phyloP scores from a whole-genome alignment of 2,113 vertebrate genomes.

The Myiagra hebetior region DNA sequence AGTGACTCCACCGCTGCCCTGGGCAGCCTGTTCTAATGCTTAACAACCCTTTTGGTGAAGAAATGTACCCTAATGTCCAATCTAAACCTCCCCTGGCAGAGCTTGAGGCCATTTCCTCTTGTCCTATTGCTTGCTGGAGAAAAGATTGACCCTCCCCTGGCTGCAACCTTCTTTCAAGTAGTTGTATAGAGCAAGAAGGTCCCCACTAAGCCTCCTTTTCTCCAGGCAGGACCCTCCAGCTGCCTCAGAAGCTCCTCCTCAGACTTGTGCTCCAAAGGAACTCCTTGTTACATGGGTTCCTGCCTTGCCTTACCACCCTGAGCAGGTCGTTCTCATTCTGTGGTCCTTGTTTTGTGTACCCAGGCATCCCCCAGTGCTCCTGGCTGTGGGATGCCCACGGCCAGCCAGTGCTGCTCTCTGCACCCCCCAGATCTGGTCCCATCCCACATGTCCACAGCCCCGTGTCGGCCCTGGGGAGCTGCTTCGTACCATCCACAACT shows the following conservation, averaged over 20 bases:
- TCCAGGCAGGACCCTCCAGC: neutral
- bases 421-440: neutral
- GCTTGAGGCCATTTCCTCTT: neutral
- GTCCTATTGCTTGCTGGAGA: neutral
- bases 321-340: neutral
- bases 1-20: neutral
- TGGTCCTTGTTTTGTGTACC: neutral
- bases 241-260: neutral
- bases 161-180: neutral
- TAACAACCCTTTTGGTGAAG: neutral
- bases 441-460: neutral
- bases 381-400: neutral
- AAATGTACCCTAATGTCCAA: neutral
- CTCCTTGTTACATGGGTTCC: neutral
- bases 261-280: neutral
- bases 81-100: neutral
- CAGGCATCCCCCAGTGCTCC: neutral
- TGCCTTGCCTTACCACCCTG: neutral
- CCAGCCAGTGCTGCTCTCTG: neutral
- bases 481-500: neutral
- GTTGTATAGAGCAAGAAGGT: fast-evolving
- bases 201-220: neutral
- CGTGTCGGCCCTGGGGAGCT: neutral
- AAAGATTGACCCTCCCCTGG: neutral
- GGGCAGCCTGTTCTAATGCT: neutral